Base-by-base conservation (phyloP, 2,888 invertebrate genomes). In the Aquatica leii region DNA sequence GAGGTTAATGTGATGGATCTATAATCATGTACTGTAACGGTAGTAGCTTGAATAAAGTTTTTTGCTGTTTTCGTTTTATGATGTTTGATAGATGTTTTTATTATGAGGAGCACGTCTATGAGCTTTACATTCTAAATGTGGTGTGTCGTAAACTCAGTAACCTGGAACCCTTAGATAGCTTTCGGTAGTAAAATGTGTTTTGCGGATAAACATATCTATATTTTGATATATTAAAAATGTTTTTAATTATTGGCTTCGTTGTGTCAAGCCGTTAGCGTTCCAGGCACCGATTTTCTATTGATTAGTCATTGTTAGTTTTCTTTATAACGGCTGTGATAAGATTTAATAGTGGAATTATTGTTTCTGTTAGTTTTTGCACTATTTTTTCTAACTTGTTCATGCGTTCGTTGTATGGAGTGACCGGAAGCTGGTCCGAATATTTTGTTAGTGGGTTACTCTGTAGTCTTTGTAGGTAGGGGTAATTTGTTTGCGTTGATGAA, bases 181-280 rank as follows among this genome's bases (percentile, higher is more conserved):
- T n/a, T n/a, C n/a, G n/a, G n/a, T 24, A 5, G 37, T 37, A 11
- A 37, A 37, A 37, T 37, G 37, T 11, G 37, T 37, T 11, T 37
- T 11, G 37, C 5, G 9, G 37, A 9, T 37, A 37, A 37, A 37
- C 37, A 37, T 37, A 11, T 37, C 37, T 37, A 37, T 37, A 12
- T 37, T 37, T 8, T 37, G 37, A 37, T 37, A 11, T 37, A 37
- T 37, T 37, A 37, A 11, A 37, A 37, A 37, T 53, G 35, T 12
- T 46, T 55, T 24, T 37, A 41, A 14, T n/a, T n/a, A 2, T 37
- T 37, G 11, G 12, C 9, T n/a, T 55, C 46, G 9, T 55, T 41
- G 46, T n/a, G 46, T 43, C 55, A 55, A 55, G 12, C 55, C 43
- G 55, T 55, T 56, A 31, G 48, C 48, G n/a, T 46, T 56, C 55